phyloP scores from a whole-genome alignment of 2,888 invertebrate genomes.

The Hesperia comma region DNA sequence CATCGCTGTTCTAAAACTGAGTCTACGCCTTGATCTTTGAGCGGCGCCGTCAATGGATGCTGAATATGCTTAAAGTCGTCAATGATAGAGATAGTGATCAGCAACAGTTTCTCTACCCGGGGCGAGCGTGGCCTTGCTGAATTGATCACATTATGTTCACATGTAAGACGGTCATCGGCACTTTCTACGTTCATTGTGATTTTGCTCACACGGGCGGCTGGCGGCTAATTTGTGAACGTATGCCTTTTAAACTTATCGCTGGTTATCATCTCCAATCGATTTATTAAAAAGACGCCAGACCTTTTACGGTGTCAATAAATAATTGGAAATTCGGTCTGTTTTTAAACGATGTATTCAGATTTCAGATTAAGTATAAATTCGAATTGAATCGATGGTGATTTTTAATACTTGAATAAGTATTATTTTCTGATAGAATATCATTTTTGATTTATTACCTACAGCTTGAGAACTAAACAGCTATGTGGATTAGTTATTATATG shows the following conservation, averaged over 20 bases:
- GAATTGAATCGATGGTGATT: not conserved
- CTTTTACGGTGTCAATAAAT: slow-evolving; percentile 4
- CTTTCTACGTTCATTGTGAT: slow-evolving; percentile 37
- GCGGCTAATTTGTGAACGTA: slow-evolving; percentile 34
- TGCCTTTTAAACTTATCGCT: slow-evolving; percentile 20
- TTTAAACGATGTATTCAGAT: no score
- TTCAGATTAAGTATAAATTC: no score
- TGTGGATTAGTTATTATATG: no score
- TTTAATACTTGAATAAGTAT: no score
- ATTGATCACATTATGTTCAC: slow-evolving; percentile 37
- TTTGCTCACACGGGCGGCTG: slow-evolving; percentile 35
- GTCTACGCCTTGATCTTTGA: not conserved
- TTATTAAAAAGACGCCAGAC: slow-evolving; percentile 4
- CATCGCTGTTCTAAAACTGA: slow-evolving; percentile 7
- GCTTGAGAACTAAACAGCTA: no score
- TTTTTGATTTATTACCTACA: no score
- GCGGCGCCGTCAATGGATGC: slow-evolving; percentile 8
- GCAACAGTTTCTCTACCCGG: slow-evolving; percentile 50
- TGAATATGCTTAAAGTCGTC: slow-evolving; percentile 7
- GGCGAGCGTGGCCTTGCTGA: slow-evolving; percentile 43
- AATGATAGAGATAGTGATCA: slow-evolving; percentile 29
- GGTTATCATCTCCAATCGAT: slow-evolving; percentile 22
- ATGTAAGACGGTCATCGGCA: slow-evolving; percentile 37
- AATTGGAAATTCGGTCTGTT: not conserved
- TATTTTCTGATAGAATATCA: no score